Percentiles rank a stretch among this genome's conserved stretches.
phyloP scores from a whole-genome alignment of 2,113 vertebrate genomes.

The Phrynosoma platyrhinos region DNA sequence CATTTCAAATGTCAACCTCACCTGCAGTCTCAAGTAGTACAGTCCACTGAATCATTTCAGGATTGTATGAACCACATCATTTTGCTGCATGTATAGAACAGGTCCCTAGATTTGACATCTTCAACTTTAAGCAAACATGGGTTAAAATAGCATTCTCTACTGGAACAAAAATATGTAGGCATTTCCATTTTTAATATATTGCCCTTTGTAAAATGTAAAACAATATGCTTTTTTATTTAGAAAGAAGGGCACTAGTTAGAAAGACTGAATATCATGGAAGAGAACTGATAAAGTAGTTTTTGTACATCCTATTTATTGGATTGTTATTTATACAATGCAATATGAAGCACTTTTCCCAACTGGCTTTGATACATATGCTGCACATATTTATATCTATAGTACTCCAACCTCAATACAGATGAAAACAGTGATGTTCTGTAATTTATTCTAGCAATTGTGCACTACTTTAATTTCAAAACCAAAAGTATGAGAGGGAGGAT shows the following conservation, averaged over 20 bases:
- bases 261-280: background rate
- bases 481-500: background rate
- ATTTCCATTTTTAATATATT: background rate
- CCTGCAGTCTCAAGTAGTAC: background rate
- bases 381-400: too few species aligned
- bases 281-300: background rate
- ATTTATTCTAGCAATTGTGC: background rate
- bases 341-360: background rate
- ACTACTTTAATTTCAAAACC: background rate
- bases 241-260: background rate
- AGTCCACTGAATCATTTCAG: background rate
- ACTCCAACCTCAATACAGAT: too few species aligned
- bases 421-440: background rate
- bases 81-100: background rate
- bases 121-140: background rate
- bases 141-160: background rate
- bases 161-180: background rate
- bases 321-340: background rate
- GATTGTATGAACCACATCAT: too few species aligned
- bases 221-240: background rate
- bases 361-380: too few species aligned
- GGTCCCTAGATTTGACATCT: background rate
- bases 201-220: background rate
- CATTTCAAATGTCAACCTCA: background rate
- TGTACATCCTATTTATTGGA: background rate